Conservation (phyloP, 2,888 invertebrate species). For the Epistrophe eligans region DNA sequence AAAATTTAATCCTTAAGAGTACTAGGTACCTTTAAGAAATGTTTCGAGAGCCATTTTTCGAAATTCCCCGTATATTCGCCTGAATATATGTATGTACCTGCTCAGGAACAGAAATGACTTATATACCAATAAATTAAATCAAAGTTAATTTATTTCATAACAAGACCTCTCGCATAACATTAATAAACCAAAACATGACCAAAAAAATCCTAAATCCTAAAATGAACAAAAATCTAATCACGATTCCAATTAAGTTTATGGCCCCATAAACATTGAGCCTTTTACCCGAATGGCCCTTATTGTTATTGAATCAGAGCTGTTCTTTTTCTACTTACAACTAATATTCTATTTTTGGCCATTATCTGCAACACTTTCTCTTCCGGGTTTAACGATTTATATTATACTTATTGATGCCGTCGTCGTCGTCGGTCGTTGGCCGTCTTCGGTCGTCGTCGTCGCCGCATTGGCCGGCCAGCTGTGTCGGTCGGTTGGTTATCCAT, state of each 20-base stretch:
- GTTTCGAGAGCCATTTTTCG: no score
- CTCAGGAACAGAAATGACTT: not conserved
- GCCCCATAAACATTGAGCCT: slow-evolving; percentile 45
- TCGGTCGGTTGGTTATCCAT: not conserved
- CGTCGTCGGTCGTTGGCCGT: no score
- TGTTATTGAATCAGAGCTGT: slow-evolving; percentile 40
- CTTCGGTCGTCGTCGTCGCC: no score
- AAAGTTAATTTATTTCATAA: slow-evolving; percentile 5
- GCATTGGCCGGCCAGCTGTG: not conserved
- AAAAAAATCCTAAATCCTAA: not conserved
- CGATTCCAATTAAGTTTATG: slow-evolving; percentile 44
- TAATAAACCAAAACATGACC: slow-evolving; percentile 15
- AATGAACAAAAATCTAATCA: slow-evolving; percentile 10
- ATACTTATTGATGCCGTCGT: not conserved
- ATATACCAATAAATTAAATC: not conserved
- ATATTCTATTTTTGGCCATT: slow-evolving; percentile 43
- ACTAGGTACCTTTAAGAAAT: no score
- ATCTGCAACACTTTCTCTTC: slow-evolving; percentile 29
- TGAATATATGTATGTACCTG: no score
- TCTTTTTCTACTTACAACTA: slow-evolving; percentile 26
- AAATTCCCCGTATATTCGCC: not conserved
- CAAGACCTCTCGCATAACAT: not conserved
- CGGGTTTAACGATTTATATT: slow-evolving; percentile 23
- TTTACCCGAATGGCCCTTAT: slow-evolving; percentile 33
- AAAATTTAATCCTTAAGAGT: no score